Evolutionary conservation across 2,888 invertebrate species (phyloP), one percentile per base, ranked within the genome.

Genomic region (Troilus luridus): DNA sequence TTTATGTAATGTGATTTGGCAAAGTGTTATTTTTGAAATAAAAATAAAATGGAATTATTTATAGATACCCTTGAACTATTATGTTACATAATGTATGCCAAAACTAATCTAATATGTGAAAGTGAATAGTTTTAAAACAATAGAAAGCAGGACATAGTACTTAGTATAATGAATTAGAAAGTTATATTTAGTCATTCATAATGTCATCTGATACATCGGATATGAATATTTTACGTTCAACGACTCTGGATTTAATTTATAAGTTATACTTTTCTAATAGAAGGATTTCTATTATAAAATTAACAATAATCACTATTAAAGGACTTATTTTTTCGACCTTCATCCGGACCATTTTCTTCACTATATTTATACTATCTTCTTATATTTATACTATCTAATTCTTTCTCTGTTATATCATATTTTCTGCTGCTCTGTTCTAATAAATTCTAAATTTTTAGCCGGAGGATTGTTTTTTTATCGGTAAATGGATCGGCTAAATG

Each of bases 111-210:
- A 17, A 41, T 19, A 77, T 77, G 72, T 41, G 72, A 77, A 77
- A 77, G 72, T 77, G 72, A 77, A 77, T 77, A 77, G 72, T 77
- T 41, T 77, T 77, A 17, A 77, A 77, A 77, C 72, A 77, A 77
- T 77, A 77, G 72, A 77, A 77, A 77, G 72, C 41, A 17, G 72
- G 17, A 41, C 41, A 17, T 19, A 27, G 72, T 77, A 24, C 17
- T 77, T 77, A n/a, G 41, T 77, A 77, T 77, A 17, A 77, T 77
- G 41, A 77, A 41, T 8, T 77, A 41, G 72, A 77, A 77, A 77
- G 72, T 77, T 19, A 77, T 77, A 41, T 77, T 27, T 41, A 27
- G 41, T 77, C 72, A 27, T 27, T 77, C 72, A 17, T 17, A 77
- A 14, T 77, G 72, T 27, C 72, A 77, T 17, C 72, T 27, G 27